Base-by-base conservation (phyloP, 2,888 invertebrate genomes). In the Drosophila bunnanda region DNA sequence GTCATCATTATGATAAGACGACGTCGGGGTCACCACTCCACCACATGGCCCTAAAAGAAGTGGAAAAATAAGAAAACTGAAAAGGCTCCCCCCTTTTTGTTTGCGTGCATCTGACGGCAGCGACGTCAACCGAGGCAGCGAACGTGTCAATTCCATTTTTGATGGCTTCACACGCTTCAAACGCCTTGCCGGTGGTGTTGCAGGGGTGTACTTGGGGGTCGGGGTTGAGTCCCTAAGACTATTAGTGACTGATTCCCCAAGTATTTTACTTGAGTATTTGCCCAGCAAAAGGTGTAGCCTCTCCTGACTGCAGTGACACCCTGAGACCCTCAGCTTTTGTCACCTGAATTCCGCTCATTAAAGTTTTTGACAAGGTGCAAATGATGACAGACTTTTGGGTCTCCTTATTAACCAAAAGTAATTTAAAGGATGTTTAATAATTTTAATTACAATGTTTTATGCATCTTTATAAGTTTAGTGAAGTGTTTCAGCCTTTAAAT, bases 1-100 rank as follows among this genome's bases (percentile, higher is more conserved):
- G 87, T 86, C 89, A 87, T 88, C 88, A 82, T 87, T 88, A 79
- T 81, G 87, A 82, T 85, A 86, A 88, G 88, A 79, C 69, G 77
- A 79, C 66, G 60, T 65, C 54, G 72, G 54, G 72, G 72, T 72
- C 69, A 71, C 67, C 53, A 65, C 50, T 52, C 30, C 38, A 22
- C 48, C 48, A 30, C 53, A 41, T 41, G 64, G 28, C 32, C 17
- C 20, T 30, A 20, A 13, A 65, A n/a, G 13, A n/a, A 53, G 17
- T 10, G 38, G 13, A 13, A 13, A 58, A 22, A 36, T 10, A 32
- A 25, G 10, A 25, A 39, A 17, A 22, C 36, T 22, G 30, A 9
- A 64, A 52, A 52, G 34, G 32, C 15, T 50, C 50, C 50, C 50
- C 38, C 38, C 38, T 25, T 48, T 61, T 64, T 64, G 64, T 64